Conservation (phyloP, 1,140 invertebrate species). For the Aphelinus atriplicis region DNA sequence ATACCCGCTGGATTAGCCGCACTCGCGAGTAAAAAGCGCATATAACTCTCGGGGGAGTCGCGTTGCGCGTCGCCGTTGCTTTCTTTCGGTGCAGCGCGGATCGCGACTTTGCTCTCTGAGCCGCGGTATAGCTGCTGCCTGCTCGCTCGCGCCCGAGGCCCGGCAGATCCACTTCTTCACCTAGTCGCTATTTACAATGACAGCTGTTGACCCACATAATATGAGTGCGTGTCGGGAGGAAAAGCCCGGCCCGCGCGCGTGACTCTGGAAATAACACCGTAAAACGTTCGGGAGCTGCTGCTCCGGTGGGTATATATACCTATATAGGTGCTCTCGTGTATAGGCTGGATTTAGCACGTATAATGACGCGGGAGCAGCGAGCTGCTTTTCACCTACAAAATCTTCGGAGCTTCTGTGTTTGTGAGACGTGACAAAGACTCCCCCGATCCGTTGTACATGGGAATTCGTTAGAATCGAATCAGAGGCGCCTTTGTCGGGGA, state of each 20-base stretch:
- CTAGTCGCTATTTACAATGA: slow-evolving; percentile 21
- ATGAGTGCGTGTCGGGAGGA: neutral
- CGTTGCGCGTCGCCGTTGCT: neutral
- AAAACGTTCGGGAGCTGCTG: neutral
- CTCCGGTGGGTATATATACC: too few relatives aligned
- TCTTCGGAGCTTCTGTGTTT: too few relatives aligned
- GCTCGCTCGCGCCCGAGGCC: neutral
- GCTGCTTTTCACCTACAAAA: too few relatives aligned
- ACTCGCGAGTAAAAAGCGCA: slow-evolving; percentile 1
- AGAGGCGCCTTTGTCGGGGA: too few relatives aligned
- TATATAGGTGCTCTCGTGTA: neutral
- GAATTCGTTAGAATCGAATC: too few relatives aligned
- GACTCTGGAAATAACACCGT: slow-evolving; percentile 15
- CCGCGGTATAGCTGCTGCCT: neutral
- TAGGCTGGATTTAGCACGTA: slow-evolving; percentile 13
- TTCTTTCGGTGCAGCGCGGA: neutral
- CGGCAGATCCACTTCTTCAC: neutral
- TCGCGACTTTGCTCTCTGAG: slow-evolving; percentile 14
- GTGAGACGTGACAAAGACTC: too few relatives aligned
- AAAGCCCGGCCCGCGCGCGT: neutral
- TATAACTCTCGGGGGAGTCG: neutral
- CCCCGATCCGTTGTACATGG: too few relatives aligned
- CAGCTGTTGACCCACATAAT: slow-evolving; percentile 34
- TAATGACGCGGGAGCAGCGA: neutral
- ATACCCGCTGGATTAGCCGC: neutral